Evolutionary conservation across 2,797 vertebrate species (phyloP), one percentile per base, ranked within the genome.

Genomic region (Naso thynnoides): DNA sequence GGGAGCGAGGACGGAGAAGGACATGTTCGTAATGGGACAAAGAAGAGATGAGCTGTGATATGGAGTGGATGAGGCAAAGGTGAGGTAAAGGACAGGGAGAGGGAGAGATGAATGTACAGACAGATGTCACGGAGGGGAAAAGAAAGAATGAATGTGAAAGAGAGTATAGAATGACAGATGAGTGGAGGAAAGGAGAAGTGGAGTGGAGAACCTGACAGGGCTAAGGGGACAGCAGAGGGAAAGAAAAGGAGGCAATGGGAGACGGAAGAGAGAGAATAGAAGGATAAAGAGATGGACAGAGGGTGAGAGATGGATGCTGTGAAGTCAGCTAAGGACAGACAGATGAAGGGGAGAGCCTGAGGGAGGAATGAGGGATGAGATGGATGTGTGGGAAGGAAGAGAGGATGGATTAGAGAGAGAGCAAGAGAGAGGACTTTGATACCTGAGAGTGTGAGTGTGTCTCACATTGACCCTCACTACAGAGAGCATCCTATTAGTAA

Each of bases 81-180:
- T 73, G 72, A 86, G 67, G 70, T 59, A 65, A 69, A 84, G 82
- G 77, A 84, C 80, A 68, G 44, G 15, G 56, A 42, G 70, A 16
- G 55, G 9, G 56, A 57, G 69, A 59, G 63, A 74, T 56, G 68
- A 75, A 73, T 70, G 68, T 69, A 72, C 7, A 38, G 63, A 71
- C 60, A 69, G 78, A 79, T 72, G 73, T 79, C 52, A 64, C 56
- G 63, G 58, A 41, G n/a, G 41, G 14, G 23, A 69, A 58, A 56
- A 2, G 58, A 39, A 26, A 56, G 48, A 76, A 59, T 78, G 72
- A 81, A 80, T 76, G 77, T 23, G 70, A 81, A 79, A 42, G 68
- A 79, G 63, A 70, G 66, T 65, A 67, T 49, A 54, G 21, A 49
- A 48, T 75, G 86, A 77, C 66, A 79, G 58, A 61, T 42, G 50